These are phyloP conservation scores for Hycleus phaleratus DNA, from an alignment of 1,140 invertebrate genomes.

Conservation along the genomic window DNA sequence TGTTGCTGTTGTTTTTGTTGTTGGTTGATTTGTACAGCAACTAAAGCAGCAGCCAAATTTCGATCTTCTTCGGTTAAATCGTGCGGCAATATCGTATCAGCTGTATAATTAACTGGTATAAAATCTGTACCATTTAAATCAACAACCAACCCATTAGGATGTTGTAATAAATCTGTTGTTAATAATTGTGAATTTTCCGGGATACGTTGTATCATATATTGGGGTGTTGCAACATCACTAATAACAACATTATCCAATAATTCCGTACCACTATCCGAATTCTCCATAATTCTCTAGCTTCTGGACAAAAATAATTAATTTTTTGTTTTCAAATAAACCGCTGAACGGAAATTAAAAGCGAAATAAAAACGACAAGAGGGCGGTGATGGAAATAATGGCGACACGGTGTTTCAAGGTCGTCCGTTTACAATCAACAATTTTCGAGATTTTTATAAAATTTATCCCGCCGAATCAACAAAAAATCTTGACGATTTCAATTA, in stretches of 20 bases:
- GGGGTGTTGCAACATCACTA: slow-evolving; percentile 26
- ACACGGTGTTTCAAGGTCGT: slow-evolving; percentile 39
- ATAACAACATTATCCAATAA: slow-evolving; percentile 37
- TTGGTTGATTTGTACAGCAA: slow-evolving; percentile 47
- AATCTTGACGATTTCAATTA: neutral
- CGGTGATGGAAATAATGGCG: neutral
- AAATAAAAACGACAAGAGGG: neutral
- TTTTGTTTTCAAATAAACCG: slow-evolving; percentile 22
- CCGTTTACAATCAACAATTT: slow-evolving; percentile 19
- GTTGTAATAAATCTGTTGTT: slow-evolving; percentile 35
- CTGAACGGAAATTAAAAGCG: slow-evolving; percentile 24
- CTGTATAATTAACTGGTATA: slow-evolving; percentile 39
- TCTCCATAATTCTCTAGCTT: slow-evolving; percentile 22
- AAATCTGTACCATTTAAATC: slow-evolving; percentile 37
- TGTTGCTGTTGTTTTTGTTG: slow-evolving; percentile 45
- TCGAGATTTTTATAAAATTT: slow-evolving; percentile 3
- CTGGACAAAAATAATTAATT: neutral
- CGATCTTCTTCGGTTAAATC: slow-evolving; percentile 46
- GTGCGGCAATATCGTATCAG: slow-evolving; percentile 36
- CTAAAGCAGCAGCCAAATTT: slow-evolving; percentile 45
- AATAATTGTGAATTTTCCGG: slow-evolving; percentile 35
- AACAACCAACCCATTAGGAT: slow-evolving; percentile 37
- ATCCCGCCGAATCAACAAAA: too few relatives aligned
- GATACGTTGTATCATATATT: slow-evolving; percentile 37
- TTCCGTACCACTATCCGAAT: slow-evolving; percentile 19